Evolutionary conservation across 2,797 vertebrate species (phyloP), one percentile per base, ranked within the genome.

Genomic region (Propithecus perrieri): DNA sequence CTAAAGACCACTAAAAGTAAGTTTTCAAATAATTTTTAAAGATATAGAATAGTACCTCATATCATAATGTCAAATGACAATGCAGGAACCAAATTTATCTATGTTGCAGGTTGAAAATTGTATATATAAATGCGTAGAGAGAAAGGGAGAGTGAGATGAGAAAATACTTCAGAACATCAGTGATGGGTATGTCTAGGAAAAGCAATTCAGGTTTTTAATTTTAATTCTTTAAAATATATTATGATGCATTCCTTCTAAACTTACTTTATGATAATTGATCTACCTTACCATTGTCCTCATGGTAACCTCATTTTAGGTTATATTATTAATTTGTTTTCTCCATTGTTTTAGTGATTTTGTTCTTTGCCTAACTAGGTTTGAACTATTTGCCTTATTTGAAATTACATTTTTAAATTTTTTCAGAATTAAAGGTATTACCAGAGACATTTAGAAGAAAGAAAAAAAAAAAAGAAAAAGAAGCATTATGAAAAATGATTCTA

Each of bases 121-220:
- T 53, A 2, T 33, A 46, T 1, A 22, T 24, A 18, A 1, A 0
- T 28, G 0, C 12, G 4, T 15, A n/a, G 35, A 15, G 38, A 61
- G 2, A 80, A 4, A 86, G 63, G 59, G 10, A 50, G 35, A 26
- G 13, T 4, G 0, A 35, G 15, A 13, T 61, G 28, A 84, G 2
- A 24, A 48, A 81, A n/a, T 55, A 67, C 2, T 72, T 9, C 48
- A 83, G 46, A 67, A 17, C 26, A 1, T 18, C 59, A 63, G 2
- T 15, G 15, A 11, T 20, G 3, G 2, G 33, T n/a, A 43, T n/a
- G 13, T 48, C n/a, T 63, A 87, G n/a, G 1, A 38, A 55, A 84
- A 74, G 6, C 1, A 63, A 69, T 7, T 38, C 0, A 20, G 3
- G 1, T 85, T 95, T 15, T 30, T 57, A 55, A 76, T 33, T 69